A percentile compares a stretch with the other conserved stretches of the same genome.
Evolutionary conservation across 2,113 vertebrate genomes (phyloP).

Genomic region (Gavia stellata): DNA sequence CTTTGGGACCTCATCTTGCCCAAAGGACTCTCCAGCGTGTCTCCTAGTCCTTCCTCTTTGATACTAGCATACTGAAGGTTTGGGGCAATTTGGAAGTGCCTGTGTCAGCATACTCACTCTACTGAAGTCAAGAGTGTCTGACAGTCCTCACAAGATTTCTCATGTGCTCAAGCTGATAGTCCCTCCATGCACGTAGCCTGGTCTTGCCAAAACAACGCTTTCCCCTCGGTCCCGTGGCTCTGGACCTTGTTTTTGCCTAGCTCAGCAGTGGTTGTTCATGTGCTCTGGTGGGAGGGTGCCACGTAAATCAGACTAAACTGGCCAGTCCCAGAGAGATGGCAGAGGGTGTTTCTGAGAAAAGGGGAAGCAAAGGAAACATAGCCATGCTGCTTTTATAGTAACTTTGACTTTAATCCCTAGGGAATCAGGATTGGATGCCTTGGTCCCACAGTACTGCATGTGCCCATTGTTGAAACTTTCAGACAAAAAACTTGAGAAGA

Average conservation of each 20-base stretch:
- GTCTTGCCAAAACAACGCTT: background rate
- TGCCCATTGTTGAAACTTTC: background rate
- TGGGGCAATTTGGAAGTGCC: background rate
- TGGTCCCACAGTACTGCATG: background rate
- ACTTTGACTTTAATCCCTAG: background rate
- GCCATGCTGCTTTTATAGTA: background rate
- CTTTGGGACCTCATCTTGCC: background rate
- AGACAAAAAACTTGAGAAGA: background rate
- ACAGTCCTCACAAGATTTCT: background rate
- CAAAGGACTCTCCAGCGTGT: background rate
- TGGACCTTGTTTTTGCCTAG: background rate
- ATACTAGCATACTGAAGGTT: background rate
- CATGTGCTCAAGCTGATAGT: accelerated
- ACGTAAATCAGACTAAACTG: background rate
- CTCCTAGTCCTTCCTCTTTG: background rate
- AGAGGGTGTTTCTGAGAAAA: background rate
- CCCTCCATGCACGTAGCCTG: background rate
- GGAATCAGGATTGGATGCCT: background rate
- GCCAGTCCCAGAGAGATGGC: too few relatives aligned
- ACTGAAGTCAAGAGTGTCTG: background rate
- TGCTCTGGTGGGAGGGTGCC: background rate
- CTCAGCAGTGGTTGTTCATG: background rate
- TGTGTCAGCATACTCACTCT: background rate
- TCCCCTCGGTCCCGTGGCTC: accelerated
- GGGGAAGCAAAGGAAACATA: background rate